Percentiles rank a stretch among this genome's conserved stretches.
Conservation (phyloP, 2,888 invertebrate genomes). For the Drosophila formosana region DNA sequence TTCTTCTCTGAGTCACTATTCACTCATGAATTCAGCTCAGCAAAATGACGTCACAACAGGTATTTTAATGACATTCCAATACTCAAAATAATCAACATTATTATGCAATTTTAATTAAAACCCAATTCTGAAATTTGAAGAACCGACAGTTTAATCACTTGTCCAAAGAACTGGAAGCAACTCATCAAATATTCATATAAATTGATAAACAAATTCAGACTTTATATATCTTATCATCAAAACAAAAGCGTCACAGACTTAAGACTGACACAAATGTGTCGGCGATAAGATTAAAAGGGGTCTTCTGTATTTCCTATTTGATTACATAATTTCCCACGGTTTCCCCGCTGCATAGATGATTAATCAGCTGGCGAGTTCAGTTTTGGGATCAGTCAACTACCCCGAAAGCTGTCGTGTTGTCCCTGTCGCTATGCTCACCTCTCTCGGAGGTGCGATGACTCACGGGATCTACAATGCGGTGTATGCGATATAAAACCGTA, state of each 20-base stretch:
- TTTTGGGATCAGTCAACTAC: slow-evolving; percentile 23
- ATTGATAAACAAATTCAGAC: not conserved
- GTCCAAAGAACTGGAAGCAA: too few relatives aligned
- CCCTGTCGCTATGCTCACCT: slow-evolving; percentile 13
- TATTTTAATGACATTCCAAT: not conserved
- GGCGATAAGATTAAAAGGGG: slow-evolving; percentile 9
- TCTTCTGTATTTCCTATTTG: not conserved
- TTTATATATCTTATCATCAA: slow-evolving; percentile 8
- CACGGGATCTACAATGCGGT: slow-evolving; percentile 42
- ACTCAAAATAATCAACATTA: too few relatives aligned
- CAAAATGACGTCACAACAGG: slow-evolving; percentile 7
- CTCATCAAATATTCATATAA: slow-evolving; percentile 1
- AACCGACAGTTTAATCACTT: not conserved
- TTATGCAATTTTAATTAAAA: not conserved
- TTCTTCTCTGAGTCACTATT: slow-evolving; percentile 7
- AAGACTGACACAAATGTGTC: slow-evolving; percentile 26
- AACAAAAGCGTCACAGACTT: not conserved
- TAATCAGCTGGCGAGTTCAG: slow-evolving; percentile 15
- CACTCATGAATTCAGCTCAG: not conserved
- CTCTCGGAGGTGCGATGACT: slow-evolving; percentile 35
- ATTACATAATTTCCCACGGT: slow-evolving; percentile 7
- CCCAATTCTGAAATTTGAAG: not conserved
- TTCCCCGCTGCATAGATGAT: slow-evolving; percentile 1
- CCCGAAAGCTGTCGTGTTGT: slow-evolving; percentile 9
- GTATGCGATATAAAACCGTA: slow-evolving; percentile 22